phyloP scores from a whole-genome alignment of 2,113 vertebrate species.

The Formicarius rufipectus region DNA sequence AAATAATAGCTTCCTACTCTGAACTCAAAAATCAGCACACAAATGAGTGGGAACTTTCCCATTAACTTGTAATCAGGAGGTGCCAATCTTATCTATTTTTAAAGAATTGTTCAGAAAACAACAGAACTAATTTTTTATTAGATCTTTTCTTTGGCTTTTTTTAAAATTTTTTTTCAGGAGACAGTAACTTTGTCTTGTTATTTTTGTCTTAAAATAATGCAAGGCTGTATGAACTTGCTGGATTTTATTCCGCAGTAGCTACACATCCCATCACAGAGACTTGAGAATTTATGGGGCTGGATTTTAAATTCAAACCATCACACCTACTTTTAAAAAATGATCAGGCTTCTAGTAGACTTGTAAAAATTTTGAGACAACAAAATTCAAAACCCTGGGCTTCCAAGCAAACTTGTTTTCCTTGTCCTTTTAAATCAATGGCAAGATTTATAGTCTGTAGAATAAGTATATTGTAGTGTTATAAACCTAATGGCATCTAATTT shows the following conservation, averaged over 20 bases:
- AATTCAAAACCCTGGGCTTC: background rate
- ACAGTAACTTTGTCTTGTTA: background rate
- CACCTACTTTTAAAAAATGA: background rate
- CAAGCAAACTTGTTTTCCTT: background rate
- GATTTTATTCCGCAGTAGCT: background rate
- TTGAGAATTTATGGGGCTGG: background rate
- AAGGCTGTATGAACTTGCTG: background rate
- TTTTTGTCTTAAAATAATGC: background rate
- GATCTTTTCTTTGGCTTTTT: background rate
- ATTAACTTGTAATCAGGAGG: background rate
- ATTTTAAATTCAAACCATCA: background rate
- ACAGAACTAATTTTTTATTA: background rate
- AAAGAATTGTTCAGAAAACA: background rate
- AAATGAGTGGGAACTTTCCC: background rate
- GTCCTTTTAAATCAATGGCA: background rate
- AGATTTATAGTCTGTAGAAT: background rate
- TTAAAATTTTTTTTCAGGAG: background rate
- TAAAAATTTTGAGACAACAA: background rate
- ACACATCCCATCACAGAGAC: background rate
- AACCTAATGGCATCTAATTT: background rate
- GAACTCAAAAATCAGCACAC: background rate
- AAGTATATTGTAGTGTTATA: background rate
- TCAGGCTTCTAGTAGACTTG: rapidly evolving
- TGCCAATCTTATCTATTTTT: background rate
- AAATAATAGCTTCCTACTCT: background rate